Conservation (phyloP, 2,888 invertebrate genomes). For the Bhutanitis thaidina region DNA sequence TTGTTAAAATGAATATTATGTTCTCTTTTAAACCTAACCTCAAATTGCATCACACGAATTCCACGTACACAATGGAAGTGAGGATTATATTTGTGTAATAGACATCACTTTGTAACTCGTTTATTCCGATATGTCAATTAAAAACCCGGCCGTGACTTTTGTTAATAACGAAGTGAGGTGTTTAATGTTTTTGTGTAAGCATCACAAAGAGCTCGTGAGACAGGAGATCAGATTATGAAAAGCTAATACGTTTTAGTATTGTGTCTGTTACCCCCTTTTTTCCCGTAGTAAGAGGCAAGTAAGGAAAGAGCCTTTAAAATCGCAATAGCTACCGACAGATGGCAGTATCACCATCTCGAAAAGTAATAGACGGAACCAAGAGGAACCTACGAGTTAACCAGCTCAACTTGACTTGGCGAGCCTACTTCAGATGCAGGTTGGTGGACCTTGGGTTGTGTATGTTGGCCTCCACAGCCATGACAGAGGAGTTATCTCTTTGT, state of each 20-base stretch:
- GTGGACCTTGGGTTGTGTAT: too few relatives aligned
- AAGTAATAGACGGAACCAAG: too few relatives aligned
- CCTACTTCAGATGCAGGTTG: too few relatives aligned
- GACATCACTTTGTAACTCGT: conserved; percentile 10
- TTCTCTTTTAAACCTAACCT: not conserved
- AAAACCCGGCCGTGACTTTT: conserved; percentile 14
- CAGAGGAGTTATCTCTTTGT: too few relatives aligned
- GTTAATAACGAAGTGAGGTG: not conserved
- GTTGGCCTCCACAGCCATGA: too few relatives aligned
- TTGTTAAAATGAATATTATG: not conserved
- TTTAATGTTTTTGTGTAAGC: conserved; percentile 8
- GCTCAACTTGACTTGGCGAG: too few relatives aligned
- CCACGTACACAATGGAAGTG: conserved; percentile 5
- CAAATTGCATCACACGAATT: conserved; percentile 1
- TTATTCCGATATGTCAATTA: conserved; percentile 19
- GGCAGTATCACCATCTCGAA: too few relatives aligned
- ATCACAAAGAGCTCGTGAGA: conserved; percentile 12
- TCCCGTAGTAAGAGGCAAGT: too few relatives aligned
- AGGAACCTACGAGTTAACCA: too few relatives aligned
- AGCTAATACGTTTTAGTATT: not conserved
- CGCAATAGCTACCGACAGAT: too few relatives aligned
- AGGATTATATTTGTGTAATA: conserved; percentile 13
- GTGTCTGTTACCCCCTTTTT: too few relatives aligned
- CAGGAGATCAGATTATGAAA: not conserved
- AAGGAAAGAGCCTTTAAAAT: too few relatives aligned